Evolutionary conservation across 2,888 invertebrate genomes (phyloP).

Genomic region (Xestia c-nigrum): DNA sequence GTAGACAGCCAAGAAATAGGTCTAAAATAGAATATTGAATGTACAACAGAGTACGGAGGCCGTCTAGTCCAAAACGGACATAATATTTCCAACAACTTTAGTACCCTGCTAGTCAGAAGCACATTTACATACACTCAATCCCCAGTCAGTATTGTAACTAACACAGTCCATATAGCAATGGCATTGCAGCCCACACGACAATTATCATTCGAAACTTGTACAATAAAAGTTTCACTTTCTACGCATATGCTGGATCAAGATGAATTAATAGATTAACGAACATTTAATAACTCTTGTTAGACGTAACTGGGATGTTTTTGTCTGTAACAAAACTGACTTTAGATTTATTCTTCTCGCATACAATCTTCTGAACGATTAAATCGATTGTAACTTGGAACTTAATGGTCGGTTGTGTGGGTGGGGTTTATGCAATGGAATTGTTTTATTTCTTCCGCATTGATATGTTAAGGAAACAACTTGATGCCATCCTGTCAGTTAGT

Average conservation of each 20-base stretch:
- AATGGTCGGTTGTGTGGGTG: slow-evolving; percentile 37
- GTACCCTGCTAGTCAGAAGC: not conserved
- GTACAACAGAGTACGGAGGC: slow-evolving; percentile 11
- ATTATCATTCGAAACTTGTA: slow-evolving; percentile 80
- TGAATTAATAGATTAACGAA: slow-evolving; percentile 53
- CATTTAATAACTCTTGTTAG: slow-evolving; percentile 35
- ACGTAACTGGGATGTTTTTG: slow-evolving; percentile 9
- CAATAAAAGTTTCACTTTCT: slow-evolving; percentile 84
- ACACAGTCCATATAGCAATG: slow-evolving; percentile 34
- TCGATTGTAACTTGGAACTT: slow-evolving; percentile 43
- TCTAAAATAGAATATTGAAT: slow-evolving; percentile 22
- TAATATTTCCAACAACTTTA: slow-evolving; percentile 26
- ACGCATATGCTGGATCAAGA: slow-evolving; percentile 63
- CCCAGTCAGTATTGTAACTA: slow-evolving; percentile 19
- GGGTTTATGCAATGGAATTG: slow-evolving; percentile 17
- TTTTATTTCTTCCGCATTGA: slow-evolving; percentile 42
- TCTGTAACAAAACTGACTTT: slow-evolving; percentile 20
- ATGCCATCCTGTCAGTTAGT: slow-evolving; percentile 28
- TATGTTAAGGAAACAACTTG: slow-evolving; percentile 14
- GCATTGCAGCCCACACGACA: slow-evolving; percentile 71
- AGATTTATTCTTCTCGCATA: slow-evolving; percentile 1
- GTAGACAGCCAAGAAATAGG: slow-evolving; percentile 10
- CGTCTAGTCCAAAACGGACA: slow-evolving; percentile 4
- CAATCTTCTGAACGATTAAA: slow-evolving; percentile 23
- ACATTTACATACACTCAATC: slow-evolving; percentile 41